Conservation (phyloP, 1,140 invertebrate species). For the Chironomus tepperi region DNA sequence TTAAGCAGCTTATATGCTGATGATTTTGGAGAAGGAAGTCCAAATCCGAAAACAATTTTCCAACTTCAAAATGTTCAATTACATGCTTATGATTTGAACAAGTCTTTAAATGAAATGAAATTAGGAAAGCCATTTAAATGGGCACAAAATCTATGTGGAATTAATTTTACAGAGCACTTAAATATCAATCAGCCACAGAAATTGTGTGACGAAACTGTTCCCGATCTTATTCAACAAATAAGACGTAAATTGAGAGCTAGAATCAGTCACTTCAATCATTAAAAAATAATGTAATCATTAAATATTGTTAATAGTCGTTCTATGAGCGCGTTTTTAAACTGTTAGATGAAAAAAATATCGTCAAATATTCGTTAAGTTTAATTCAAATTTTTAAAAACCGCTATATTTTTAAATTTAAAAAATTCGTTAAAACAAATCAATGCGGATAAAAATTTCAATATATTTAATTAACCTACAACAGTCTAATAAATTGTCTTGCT, state of each 20-base stretch:
- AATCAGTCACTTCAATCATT: too few relatives aligned
- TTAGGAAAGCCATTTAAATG: constrained; percentile 78
- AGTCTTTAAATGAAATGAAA: constrained; percentile 35
- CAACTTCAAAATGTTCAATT: constrained; percentile 32
- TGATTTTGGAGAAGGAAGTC: constrained; percentile 70
- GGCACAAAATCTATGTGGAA: constrained; percentile 80
- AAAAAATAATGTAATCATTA: too few relatives aligned
- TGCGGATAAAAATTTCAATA: too few relatives aligned
- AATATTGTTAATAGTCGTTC: too few relatives aligned
- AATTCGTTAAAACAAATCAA: too few relatives aligned
- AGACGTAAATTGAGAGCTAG: constrained; percentile 59
- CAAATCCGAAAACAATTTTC: constrained; percentile 69
- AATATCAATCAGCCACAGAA: constrained; percentile 39
- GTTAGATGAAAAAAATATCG: too few relatives aligned
- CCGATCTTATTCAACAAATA: constrained; percentile 50
- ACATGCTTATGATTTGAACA: constrained; percentile 29
- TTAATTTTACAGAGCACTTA: constrained; percentile 60
- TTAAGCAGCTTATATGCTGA: constrained; percentile 66
- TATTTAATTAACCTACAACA: too few relatives aligned
- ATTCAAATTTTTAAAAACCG: too few relatives aligned
- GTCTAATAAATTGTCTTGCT: too few relatives aligned
- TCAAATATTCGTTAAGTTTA: too few relatives aligned
- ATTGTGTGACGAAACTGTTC: constrained; percentile 44
- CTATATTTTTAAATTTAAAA: too few relatives aligned
- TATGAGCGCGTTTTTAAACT: too few relatives aligned